These are phyloP conservation scores for Embiotoca jacksoni DNA, from an alignment of 2,113 vertebrate genomes.

Conservation along the genomic window DNA sequence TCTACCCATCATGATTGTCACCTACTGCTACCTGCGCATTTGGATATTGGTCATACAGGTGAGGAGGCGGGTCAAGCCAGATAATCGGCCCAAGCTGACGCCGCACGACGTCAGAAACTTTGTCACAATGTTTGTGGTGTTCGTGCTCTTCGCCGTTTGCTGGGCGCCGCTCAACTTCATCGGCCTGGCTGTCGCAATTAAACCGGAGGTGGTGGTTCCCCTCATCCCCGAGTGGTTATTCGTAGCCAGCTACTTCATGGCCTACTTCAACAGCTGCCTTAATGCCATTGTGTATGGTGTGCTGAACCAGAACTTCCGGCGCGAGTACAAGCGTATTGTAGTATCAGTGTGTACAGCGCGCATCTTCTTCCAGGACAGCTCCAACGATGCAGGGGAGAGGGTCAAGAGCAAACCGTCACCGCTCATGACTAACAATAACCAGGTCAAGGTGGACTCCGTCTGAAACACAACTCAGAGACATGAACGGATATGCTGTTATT, in stretches of 20 bases:
- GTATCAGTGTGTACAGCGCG: constrained; percentile 90
- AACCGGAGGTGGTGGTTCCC: constrained; percentile 85
- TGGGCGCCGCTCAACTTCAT: constrained; percentile 98
- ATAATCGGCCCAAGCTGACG: constrained; percentile 90
- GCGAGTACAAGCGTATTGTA: constrained; percentile 94
- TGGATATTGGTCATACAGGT: constrained; percentile 97
- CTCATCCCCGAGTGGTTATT: constrained; percentile 97
- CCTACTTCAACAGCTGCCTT: constrained; percentile 99
- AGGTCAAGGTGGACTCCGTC: constrained; percentile 93
- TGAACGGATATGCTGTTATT: constrained; percentile 26
- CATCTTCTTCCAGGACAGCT: constrained; percentile 91
- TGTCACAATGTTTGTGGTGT: constrained; percentile 97
- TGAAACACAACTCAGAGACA: constrained; percentile 73
- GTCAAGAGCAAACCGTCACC: constrained; percentile 93
- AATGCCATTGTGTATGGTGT: constrained; percentile 97
- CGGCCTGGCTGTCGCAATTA: constrained; percentile 92
- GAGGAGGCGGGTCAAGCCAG: constrained; percentile 90
- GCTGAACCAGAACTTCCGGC: constrained; percentile 96
- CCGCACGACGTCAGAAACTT: constrained; percentile 96
- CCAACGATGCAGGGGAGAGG: constrained; percentile 89
- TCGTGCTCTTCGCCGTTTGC: constrained; percentile 96
- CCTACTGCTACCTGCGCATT: constrained; percentile 96
- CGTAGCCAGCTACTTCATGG: constrained; percentile 97
- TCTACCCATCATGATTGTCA: constrained; percentile 92
- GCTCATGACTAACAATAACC: constrained; percentile 91